Evolutionary conservation across 92 coral and sea anemone genomes (phyloP).

Genomic region (Zoanthus sociatus): DNA sequence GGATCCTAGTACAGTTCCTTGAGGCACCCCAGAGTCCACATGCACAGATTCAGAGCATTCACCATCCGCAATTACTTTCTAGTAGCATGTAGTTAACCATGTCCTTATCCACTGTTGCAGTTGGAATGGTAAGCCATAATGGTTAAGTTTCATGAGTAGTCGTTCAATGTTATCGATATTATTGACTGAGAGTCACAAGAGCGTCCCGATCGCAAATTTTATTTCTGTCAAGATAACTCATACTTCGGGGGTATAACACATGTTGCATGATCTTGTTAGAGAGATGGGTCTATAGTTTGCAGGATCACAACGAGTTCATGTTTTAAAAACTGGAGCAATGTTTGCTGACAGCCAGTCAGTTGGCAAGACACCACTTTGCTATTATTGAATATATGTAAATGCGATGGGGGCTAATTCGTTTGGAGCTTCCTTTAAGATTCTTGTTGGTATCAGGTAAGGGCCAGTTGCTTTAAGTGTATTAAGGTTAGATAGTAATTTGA

Average conservation of each 20-base stretch:
- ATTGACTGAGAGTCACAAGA: slow-evolving; percentile 60
- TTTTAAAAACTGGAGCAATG: too few species aligned
- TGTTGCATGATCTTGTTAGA: background rate
- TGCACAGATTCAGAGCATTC: slow-evolving; percentile 36
- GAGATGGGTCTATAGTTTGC: too few species aligned
- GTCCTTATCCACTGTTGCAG: slow-evolving; percentile 14
- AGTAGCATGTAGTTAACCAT: slow-evolving; percentile 41
- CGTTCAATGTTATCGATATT: background rate
- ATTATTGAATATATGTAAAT: background rate
- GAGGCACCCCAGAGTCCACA: background rate
- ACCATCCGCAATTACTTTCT: slow-evolving; percentile 54
- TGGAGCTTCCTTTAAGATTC: slow-evolving; percentile 53
- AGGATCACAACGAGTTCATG: too few species aligned
- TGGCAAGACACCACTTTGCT: too few species aligned
- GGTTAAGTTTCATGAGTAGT: slow-evolving; percentile 29
- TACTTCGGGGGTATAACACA: slow-evolving; percentile 30
- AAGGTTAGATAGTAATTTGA: slow-evolving; percentile 37
- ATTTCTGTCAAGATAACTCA: slow-evolving; percentile 45
- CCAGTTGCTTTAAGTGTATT: slow-evolving; percentile 47
- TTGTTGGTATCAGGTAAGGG: slow-evolving; percentile 55
- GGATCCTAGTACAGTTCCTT: background rate
- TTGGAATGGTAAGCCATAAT: background rate
- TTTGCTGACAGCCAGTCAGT: too few species aligned
- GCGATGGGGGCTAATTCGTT: slow-evolving; percentile 47
- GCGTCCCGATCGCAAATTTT: slow-evolving; percentile 46